phyloP scores from a whole-genome alignment of 2,888 invertebrate species.

The Pseudococcus longispinus region DNA sequence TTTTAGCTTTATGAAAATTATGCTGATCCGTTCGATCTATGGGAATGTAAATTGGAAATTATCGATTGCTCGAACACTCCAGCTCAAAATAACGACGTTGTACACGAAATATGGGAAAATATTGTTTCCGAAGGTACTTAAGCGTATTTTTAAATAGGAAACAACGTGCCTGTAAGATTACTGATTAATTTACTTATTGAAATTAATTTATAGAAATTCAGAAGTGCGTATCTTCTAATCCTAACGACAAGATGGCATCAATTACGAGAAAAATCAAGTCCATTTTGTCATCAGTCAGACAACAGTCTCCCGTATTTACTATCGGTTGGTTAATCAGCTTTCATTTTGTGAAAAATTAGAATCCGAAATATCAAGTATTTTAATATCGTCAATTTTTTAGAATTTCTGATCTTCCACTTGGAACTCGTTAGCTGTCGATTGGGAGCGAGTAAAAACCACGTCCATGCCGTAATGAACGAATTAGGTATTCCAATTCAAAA shows the following conservation, averaged over 20 bases:
- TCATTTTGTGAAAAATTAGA: neutral
- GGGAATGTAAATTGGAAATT: slow-evolving; percentile 94
- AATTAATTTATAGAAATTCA: slow-evolving; percentile 28
- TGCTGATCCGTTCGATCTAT: slow-evolving; percentile 86
- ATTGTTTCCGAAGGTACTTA: slow-evolving; percentile 70
- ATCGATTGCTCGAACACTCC: slow-evolving; percentile 93
- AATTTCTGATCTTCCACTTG: slow-evolving; percentile 79
- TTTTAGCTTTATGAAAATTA: slow-evolving; percentile 85
- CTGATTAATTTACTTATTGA: neutral
- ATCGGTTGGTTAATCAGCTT: slow-evolving; percentile 32
- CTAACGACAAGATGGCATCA: slow-evolving; percentile 44
- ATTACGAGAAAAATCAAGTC: slow-evolving; percentile 47
- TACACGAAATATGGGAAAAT: slow-evolving; percentile 91
- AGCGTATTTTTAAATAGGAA: neutral
- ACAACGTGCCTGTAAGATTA: neutral
- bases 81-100: slow-evolving; percentile 74
- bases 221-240: slow-evolving; percentile 48
- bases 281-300: slow-evolving; percentile 29
- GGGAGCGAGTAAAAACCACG: slow-evolving; percentile 75
- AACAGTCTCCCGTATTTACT: slow-evolving; percentile 48
- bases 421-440: slow-evolving; percentile 80
- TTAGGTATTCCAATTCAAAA: slow-evolving; percentile 71
- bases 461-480: slow-evolving; percentile 77
- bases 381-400: slow-evolving; percentile 63
- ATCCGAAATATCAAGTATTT: neutral